Conservation (phyloP, 2,113 vertebrate species). For the Balaeniceps rex region DNA sequence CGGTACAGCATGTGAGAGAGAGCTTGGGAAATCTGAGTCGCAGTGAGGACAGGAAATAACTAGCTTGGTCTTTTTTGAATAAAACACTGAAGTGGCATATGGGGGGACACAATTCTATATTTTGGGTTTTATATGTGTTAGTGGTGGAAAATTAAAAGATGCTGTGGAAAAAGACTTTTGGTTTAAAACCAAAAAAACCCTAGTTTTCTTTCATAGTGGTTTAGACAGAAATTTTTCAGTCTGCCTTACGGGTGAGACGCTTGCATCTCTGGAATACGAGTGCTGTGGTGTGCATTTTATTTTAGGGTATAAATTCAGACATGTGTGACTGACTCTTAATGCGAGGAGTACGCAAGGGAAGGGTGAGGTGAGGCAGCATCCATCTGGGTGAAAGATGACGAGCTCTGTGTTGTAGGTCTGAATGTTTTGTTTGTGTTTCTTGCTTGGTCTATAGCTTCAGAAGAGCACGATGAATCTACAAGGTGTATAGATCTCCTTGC, state of each 20-base stretch:
- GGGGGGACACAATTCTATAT: not conserved
- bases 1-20: not conserved
- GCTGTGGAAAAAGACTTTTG: not conserved
- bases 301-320: not conserved
- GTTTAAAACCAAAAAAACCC: not conserved
- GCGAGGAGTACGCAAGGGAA: not conserved
- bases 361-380: not conserved
- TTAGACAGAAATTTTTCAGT: not conserved
- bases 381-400: not conserved
- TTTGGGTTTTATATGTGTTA: not conserved
- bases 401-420: not conserved
- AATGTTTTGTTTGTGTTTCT: not conserved
- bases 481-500: accelerated
- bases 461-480: not conserved
- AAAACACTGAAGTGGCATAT: not conserved
- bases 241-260: not conserved
- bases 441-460: not conserved
- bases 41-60: not conserved
- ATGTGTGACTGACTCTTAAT: not conserved
- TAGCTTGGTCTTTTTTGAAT: not conserved
- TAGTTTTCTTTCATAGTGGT: not conserved
- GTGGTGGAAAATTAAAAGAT: not conserved
- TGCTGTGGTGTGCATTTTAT: not conserved
- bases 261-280: not conserved
- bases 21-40: not conserved